Percentiles rank a stretch among this genome's conserved stretches.
phyloP scores from a whole-genome alignment of 1,140 invertebrate species.

The Habropoda laboriosa region DNA sequence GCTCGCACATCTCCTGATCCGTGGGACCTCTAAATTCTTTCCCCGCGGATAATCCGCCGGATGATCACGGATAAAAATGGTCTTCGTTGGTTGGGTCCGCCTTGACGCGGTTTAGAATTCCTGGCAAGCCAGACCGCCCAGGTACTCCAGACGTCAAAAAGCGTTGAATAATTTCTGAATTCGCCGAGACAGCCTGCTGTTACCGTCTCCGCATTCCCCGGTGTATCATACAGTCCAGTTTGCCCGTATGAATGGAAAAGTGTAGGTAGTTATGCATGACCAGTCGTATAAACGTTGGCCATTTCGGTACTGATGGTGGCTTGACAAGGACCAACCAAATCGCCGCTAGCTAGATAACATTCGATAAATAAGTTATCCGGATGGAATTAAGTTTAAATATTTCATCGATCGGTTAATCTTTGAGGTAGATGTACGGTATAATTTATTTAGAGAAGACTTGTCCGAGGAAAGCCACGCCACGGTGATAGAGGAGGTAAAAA shows the following conservation, averaged over 20 bases:
- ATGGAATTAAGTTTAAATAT: slow-evolving; percentile 72
- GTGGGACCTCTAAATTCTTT: slow-evolving; percentile 36
- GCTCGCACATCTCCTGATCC: slow-evolving; percentile 16
- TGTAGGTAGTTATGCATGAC: slow-evolving; percentile 1
- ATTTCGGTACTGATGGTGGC: too few species aligned
- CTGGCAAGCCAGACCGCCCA: not conserved
- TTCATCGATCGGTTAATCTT: slow-evolving; percentile 65
- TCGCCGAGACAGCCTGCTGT: not conserved
- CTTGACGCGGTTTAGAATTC: slow-evolving; percentile 5
- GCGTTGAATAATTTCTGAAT: slow-evolving; percentile 61
- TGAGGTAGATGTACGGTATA: slow-evolving; percentile 23
- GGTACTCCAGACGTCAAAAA: slow-evolving; percentile 48
- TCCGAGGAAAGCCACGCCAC: not conserved
- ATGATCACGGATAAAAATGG: slow-evolving; percentile 56
- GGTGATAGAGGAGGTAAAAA: not conserved
- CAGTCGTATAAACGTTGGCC: not conserved
- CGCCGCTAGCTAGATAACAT: slow-evolving; percentile 42
- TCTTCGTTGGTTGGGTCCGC: not conserved
- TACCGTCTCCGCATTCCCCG: not conserved
- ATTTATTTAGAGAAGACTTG: slow-evolving; percentile 49
- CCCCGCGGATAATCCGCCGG: slow-evolving; percentile 20
- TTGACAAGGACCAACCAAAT: slow-evolving; percentile 4
- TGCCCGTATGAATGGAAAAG: slow-evolving; percentile 21
- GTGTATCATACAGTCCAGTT: slow-evolving; percentile 25
- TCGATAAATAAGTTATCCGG: slow-evolving; percentile 64